Evolutionary conservation across 2,888 invertebrate species (phyloP), one percentile per base, ranked within the genome.

Genomic region (Balanococcus diminutus): DNA sequence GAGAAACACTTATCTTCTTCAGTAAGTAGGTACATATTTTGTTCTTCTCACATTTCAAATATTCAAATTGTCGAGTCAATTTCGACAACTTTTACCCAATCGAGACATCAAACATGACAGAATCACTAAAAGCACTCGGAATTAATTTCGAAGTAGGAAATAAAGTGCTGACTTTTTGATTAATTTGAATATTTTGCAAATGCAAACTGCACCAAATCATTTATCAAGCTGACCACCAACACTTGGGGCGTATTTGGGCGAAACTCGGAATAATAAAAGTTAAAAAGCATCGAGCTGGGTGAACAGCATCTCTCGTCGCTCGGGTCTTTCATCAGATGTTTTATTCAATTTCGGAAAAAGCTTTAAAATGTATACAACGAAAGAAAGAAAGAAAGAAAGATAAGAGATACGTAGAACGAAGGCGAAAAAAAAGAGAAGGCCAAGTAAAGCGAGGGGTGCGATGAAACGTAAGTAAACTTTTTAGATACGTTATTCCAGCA

Each of bases 291-390:
- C n/a, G 14, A 25, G 1, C 11, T 67, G 28, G 46, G 56, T 22
- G 56, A 56, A 61, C 28, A 25, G 28, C 14, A 28, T 16, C 28
- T 28, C 28, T 56, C 25, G 28, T 16, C 28, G 67, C 28, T 56
- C 25, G 28, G 11, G 67, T 25, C 67, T 67, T 28, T 67, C 67
- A 25, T 67, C 67, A 67, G 28, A 67, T 67, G 67, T 67, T 67
- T 67, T 67, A 67, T 67, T 67, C 67, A 67, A 67, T 67, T 67
- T 67, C 28, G 67, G 67, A 28, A 67, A 67, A 67, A 67, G 67
- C 67, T 67, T 67, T 67, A 28, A 67, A 67, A 67, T 16, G 28
- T 67, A 67, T 14, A 28, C 25, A 16, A 67, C 25, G 28, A 67
- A 28, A n/a, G n/a, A 14, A 28, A 3, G 25, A 28, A 1, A 14